These are phyloP conservation scores for Florisuga fusca DNA, from an alignment of 2,797 vertebrate species.

Conservation along the genomic window DNA sequence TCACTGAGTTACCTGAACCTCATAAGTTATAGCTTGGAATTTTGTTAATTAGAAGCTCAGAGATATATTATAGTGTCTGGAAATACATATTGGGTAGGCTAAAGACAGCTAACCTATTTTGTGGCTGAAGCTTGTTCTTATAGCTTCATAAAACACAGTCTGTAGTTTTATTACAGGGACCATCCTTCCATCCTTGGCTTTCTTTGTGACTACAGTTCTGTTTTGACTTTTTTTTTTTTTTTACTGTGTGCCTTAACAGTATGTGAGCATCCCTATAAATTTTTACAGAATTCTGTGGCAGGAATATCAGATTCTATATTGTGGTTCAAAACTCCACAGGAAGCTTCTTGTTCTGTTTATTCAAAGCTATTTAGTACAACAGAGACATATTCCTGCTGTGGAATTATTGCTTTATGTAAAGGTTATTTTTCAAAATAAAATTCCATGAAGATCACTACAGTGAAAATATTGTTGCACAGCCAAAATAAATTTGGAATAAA, in stretches of 20 bases:
- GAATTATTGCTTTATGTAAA: not conserved
- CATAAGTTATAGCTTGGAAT: not conserved
- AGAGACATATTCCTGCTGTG: not conserved
- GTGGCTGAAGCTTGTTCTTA: conserved; percentile 1
- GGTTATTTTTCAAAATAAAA: not conserved
- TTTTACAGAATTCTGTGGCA: not conserved
- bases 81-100: not conserved
- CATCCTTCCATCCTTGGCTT: not conserved
- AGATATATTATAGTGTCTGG: not conserved
- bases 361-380: not conserved
- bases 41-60: conserved; percentile 5
- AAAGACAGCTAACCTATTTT: not conserved
- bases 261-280: not conserved
- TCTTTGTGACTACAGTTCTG: not conserved
- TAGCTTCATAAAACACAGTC: conserved; percentile 4
- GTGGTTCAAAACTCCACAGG: not conserved
- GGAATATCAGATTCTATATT: not conserved
- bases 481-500: not conserved
- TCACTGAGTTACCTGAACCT: not conserved
- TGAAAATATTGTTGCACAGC: not conserved
- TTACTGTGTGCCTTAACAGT: not conserved
- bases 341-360: not conserved
- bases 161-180: conserved; percentile 8
- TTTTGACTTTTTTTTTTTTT: not conserved
- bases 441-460: not conserved